phyloP scores from a whole-genome alignment of 2,113 vertebrate genomes.

The Nematolebias whitei region DNA sequence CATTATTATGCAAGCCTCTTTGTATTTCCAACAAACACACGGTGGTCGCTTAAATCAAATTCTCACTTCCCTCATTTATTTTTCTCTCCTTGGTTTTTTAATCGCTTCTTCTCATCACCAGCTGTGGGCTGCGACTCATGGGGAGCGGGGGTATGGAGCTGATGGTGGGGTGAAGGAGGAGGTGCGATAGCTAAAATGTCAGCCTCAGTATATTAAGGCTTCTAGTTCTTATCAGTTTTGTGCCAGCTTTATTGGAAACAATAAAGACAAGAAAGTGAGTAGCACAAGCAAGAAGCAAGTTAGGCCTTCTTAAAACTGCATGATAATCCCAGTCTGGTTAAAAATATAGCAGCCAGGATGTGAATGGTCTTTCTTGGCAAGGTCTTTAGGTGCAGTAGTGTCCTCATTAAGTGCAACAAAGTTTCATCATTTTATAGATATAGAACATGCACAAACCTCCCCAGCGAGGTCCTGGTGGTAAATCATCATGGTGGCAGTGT shows the following conservation, averaged over 20 bases:
- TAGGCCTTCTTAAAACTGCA: no score
- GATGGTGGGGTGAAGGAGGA: conserved; percentile 1
- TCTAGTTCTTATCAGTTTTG: conserved; percentile 13
- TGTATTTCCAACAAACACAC: conserved; percentile 63
- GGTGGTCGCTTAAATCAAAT: conserved; percentile 55
- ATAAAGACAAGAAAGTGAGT: conserved; percentile 47
- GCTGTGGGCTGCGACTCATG: conserved; percentile 17
- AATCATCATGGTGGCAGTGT: no score
- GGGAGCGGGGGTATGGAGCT: not conserved
- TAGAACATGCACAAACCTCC: no score
- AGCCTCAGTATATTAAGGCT: conserved; percentile 13
- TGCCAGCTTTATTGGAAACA: conserved; percentile 30
- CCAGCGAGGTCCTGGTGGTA: no score
- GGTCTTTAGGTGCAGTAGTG: no score
- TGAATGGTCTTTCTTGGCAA: no score
- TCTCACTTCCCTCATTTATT: conserved; percentile 40
- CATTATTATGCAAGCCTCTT: conserved; percentile 58
- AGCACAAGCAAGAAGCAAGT: conserved; percentile 23
- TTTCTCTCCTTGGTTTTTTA: conserved; percentile 42
- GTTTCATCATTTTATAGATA: no score
- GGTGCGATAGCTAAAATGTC: conserved; percentile 39
- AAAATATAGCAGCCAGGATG: no score
- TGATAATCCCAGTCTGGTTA: no score
- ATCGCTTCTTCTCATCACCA: conserved; percentile 53
- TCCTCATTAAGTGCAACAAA: no score